A percentile compares a stretch with the other conserved stretches of the same genome.
phyloP scores from a whole-genome alignment of 2,888 invertebrate genomes.

The Morinoia aosen region DNA sequence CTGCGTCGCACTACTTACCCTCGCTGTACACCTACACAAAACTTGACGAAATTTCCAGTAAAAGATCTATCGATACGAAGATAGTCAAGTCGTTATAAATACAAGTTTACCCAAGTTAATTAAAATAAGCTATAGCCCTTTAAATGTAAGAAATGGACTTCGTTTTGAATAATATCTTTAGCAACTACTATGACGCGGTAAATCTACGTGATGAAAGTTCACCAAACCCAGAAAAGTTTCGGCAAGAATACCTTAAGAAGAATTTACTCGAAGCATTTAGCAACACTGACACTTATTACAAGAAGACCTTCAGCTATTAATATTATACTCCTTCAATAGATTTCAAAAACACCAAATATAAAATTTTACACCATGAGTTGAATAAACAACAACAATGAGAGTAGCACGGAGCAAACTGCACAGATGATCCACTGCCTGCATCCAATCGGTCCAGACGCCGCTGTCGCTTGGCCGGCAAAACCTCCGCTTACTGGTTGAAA shows the following conservation, averaged over 20 bases:
- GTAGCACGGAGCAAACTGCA: not conserved
- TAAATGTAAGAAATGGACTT: constrained; percentile 46
- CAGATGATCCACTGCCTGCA: not conserved
- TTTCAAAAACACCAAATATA: constrained; percentile 53
- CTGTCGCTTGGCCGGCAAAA: too few relatives aligned
- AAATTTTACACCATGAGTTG: constrained; percentile 50
- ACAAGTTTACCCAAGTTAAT: constrained; percentile 30
- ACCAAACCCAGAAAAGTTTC: constrained; percentile 35
- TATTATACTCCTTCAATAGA: constrained; percentile 49
- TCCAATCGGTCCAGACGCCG: too few relatives aligned
- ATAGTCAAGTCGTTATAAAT: constrained; percentile 7
- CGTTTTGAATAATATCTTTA: constrained; percentile 32
- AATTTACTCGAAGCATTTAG: constrained; percentile 48
- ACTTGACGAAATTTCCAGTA: constrained; percentile 21
- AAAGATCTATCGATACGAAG: constrained; percentile 47
- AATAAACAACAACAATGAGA: constrained; percentile 47
- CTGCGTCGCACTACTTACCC: constrained; percentile 25
- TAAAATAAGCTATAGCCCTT: constrained; percentile 35
- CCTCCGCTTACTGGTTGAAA: too few relatives aligned
- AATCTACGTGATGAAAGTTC: constrained; percentile 33
- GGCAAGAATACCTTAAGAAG: constrained; percentile 19
- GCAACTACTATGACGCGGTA: constrained; percentile 39
- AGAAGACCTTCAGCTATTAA: constrained; percentile 48
- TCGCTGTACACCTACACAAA: constrained; percentile 48
- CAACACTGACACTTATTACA: constrained; percentile 48